Base-by-base conservation (phyloP, 2,888 invertebrate genomes). In the Pardosa pseudoannulata region DNA sequence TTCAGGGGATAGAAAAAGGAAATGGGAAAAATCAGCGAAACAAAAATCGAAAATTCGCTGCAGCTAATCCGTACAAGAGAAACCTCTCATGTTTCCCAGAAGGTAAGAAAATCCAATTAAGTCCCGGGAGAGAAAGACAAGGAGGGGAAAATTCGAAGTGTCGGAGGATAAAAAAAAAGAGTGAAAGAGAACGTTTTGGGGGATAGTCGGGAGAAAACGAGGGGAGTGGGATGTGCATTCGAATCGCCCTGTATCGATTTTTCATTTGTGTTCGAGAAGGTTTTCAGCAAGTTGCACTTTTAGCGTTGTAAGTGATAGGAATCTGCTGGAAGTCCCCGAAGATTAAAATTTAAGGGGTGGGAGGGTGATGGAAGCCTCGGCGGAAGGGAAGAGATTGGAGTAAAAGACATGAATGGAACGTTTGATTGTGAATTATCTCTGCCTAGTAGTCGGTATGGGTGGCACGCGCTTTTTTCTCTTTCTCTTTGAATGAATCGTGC, bases 21-120 rank as follows among this genome's bases (percentile, higher is more conserved):
- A 56, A 32, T 39, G 19, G 27, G 27, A 65, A 64, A 65, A 65
- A 71, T 36, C n/a, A 16, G 41, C 16, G 41, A 46, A 62, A 31
- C 68, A 19, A 79, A 79, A 72, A 68, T 68, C n/a, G 11, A 67
- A 67, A 67, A 67, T 56, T 32, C 56, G 50, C 28, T 19, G 70
- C 23, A 76, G 71, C 65, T 83, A 76, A 76, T 83, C 82, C 82
- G 50, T 71, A 83, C 82, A 83, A 71, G 82, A 50, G 76, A 83
- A 83, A 76, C 75, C 82, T 76, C 76, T 83, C 71, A 76, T 83
- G 82, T 65, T 71, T 39, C 67, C 67, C 64, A 56, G 62, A 76
- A 83, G 82, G 76, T 76, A 64, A n/a, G 46, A 76, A 83, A 83
- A 83, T 83, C 82, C 82, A 83, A 83, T 83, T 83, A 83, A 83